These are phyloP conservation scores for Agrochola lychnidis DNA, from an alignment of 2,888 invertebrate genomes.

Conservation along the genomic window DNA sequence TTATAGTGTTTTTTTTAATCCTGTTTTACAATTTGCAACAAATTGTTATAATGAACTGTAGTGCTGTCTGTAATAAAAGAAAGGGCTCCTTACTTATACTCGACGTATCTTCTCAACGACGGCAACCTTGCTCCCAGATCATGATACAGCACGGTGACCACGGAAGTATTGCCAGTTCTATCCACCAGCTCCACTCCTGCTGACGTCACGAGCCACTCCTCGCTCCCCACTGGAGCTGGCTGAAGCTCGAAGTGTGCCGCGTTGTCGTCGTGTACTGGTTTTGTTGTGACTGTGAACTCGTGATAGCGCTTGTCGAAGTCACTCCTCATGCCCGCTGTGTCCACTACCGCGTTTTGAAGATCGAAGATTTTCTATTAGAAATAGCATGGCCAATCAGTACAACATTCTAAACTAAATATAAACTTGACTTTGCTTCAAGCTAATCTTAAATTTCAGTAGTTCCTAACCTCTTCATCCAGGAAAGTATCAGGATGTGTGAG, in stretches of 20 bases:
- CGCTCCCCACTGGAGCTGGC: slow-evolving; percentile 65
- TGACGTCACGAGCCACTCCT: slow-evolving; percentile 83
- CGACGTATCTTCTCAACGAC: slow-evolving; percentile 87
- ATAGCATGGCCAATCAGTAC: background rate
- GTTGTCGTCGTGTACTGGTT: slow-evolving; percentile 77
- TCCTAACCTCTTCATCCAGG: slow-evolving; percentile 93
- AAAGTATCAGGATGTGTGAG: slow-evolving; percentile 91
- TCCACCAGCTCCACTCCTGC: slow-evolving; percentile 82
- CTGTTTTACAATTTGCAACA: background rate
- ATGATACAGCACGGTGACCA: slow-evolving; percentile 91
- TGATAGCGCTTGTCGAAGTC: slow-evolving; percentile 76
- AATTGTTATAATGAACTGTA: background rate
- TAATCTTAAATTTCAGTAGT: background rate
- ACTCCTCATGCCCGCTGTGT: slow-evolving; percentile 82
- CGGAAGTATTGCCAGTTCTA: slow-evolving; percentile 78
- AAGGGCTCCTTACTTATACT: slow-evolving; percentile 88
- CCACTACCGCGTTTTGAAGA: slow-evolving; percentile 83
- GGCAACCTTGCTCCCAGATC: slow-evolving; percentile 92
- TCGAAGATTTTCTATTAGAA: slow-evolving; percentile 85
- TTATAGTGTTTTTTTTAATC: no score
- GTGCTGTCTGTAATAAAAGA: no score
- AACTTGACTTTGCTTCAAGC: background rate
- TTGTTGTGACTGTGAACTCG: slow-evolving; percentile 81
- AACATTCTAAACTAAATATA: background rate
- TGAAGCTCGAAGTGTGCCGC: slow-evolving; percentile 82